phyloP scores from a whole-genome alignment of 2,113 vertebrate genomes.

The Aspiorhynchus laticeps region DNA sequence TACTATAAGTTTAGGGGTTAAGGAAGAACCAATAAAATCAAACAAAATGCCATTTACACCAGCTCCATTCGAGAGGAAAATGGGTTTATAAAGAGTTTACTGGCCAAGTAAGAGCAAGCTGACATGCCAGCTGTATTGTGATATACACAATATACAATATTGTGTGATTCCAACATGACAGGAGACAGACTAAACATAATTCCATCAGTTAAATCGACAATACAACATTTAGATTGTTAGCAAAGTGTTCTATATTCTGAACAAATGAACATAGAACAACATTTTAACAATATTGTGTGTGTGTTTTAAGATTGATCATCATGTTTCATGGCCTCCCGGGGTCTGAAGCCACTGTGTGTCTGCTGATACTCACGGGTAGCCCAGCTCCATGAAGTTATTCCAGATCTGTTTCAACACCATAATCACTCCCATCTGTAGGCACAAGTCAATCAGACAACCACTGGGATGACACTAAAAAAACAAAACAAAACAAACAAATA shows the following conservation, averaged over 20 bases:
- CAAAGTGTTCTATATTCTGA: background rate
- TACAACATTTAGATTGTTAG: background rate
- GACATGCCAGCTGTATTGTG: background rate
- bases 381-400: conserved; percentile 99
- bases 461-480: conserved; percentile 91
- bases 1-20: background rate
- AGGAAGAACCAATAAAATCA: background rate
- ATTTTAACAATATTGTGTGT: background rate
- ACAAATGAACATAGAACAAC: background rate
- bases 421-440: conserved; percentile 98
- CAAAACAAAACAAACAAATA: too few relatives aligned
- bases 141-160: background rate
- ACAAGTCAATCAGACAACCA: conserved; percentile 98
- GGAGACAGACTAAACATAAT: background rate
- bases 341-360: background rate
- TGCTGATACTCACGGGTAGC: conserved; percentile 86
- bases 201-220: too few relatives aligned
- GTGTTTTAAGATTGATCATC: background rate
- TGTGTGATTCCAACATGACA: background rate
- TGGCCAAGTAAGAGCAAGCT: background rate
- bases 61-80: background rate
- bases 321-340: background rate
- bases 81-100: background rate
- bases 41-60: background rate
- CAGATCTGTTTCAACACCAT: conserved; percentile 99